Evolutionary conservation across 2,888 invertebrate species (phyloP).

Genomic region (Drepanosiphum platanoidis): DNA sequence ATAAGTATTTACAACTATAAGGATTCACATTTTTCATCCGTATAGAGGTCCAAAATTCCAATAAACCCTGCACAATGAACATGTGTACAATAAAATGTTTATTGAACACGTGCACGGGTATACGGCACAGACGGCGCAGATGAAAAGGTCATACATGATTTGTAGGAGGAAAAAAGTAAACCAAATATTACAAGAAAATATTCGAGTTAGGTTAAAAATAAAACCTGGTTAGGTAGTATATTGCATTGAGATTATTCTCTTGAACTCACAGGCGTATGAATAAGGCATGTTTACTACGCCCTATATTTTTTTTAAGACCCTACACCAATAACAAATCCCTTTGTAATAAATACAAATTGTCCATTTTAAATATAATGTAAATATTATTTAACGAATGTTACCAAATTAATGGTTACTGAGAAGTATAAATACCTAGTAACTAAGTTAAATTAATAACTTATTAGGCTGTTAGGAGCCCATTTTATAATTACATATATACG

Average conservation of each 20-base stretch:
- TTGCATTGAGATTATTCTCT: neutral
- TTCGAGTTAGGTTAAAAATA: neutral
- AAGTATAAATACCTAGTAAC: too few species aligned
- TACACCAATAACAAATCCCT: too few species aligned
- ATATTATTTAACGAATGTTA: too few species aligned
- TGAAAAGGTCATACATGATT: neutral
- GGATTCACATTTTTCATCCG: neutral
- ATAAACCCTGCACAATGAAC: conserved; percentile 17
- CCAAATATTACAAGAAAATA: neutral
- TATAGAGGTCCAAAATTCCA: conserved; percentile 32
- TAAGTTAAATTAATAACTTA: too few species aligned
- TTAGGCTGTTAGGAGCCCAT: too few species aligned
- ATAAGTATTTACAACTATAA: neutral
- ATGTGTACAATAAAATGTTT: conserved; percentile 43
- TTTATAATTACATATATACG: too few species aligned
- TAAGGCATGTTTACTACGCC: too few species aligned
- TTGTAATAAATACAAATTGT: too few species aligned
- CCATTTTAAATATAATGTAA: too few species aligned
- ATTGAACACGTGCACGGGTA: conserved; percentile 25
- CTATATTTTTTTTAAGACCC: too few species aligned
- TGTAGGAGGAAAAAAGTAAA: neutral
- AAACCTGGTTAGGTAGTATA: neutral
- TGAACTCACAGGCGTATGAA: too few species aligned
- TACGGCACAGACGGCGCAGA: neutral
- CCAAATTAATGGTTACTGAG: too few species aligned